Base-by-base conservation (phyloP, 2,888 invertebrate species). In the Agriotes lineatus region DNA sequence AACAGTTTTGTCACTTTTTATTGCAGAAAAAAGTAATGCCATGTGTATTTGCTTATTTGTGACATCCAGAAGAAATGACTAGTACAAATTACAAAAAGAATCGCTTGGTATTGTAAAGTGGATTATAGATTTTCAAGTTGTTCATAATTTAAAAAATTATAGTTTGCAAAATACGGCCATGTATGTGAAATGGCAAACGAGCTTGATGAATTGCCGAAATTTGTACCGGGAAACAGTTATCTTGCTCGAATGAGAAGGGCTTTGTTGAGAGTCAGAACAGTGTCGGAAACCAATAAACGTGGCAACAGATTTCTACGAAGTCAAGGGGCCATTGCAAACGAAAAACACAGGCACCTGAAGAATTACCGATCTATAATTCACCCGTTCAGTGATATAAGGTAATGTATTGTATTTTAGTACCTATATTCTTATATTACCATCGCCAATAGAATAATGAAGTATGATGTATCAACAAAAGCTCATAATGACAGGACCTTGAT, bases 321-420 rank as follows among this genome's bases (percentile, higher is more conserved):
- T 62, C 76, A 78, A 6, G 78, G 78, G 0, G 80, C 81, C 1
- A 78, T 85, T 18, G 79, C 79, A 67, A 78, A 77, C 39, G 85
- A 85, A 74, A 83, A 82, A 58, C 77, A 67, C 12, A 77, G 79
- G 12, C 85, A 85, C 48, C 70, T 84, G 1, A 74, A 75, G 20
- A 67, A 75, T 5, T 75, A 82, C 70, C 79, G 78, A 0, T 78
- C 76, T 16, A 82, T 83, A 76, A 80, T 85, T 56, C 83, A 85
- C 76, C 85, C 85, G 0, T 84, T 83, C n/a, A 85, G 85, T 70
- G 71, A 74, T 18, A 76, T 84, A 50, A 78, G 80, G 83, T 82
- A 72, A 50, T 25, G n/a, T n/a, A n/a, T n/a, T n/a, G n/a, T n/a
- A n/a, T n/a, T n/a, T n/a, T n/a, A n/a, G n/a, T n/a, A n/a, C n/a